Base-by-base conservation (phyloP, 2,797 vertebrate species). In the Catamblyrhynchus diadema region DNA sequence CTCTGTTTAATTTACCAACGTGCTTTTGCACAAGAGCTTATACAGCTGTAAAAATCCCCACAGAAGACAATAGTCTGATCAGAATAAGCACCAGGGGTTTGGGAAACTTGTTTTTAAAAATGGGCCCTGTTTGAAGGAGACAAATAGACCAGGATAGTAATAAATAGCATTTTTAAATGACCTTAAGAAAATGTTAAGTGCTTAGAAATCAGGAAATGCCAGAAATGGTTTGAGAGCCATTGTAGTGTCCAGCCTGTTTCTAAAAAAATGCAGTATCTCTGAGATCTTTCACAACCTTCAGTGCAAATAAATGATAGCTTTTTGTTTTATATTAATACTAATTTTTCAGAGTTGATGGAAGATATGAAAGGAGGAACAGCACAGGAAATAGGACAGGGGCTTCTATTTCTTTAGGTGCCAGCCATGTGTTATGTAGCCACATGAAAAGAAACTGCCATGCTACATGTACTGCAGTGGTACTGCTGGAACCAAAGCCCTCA, bases 121-220 rank as follows among this genome's bases (percentile, higher is more conserved):
- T 42, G 67, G 69, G 10, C 22, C 4, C 51, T 54, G 33, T 77
- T 83, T 71, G 73, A 64, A 81, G 73, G 89, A 92, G 70, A 71
- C 51, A 88, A 75, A 80, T 33, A 89, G 56, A 45, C 41, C 33
- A 62, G 33, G 14, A 0, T 28, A 30, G 74, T 62, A 89, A 92
- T 64, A 93, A 91, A 91, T 75, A 91, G 64, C 86, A 67, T 88
- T 73, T 6, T n/a, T 44, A 93, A 83, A 37, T 83, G 57, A 74
- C 94, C 65, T 78, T 90, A 96, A 74, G 57, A 90, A 78, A 94
- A 88, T 72, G 64, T 28, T 77, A 73, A 94, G 87, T 94, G 79
- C 87, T 87, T 93, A 65, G 48, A 90, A 93, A 85, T 73, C 86
- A 92, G 95, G 84, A 96, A 95, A 89, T 94, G 60, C 88, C 81